These are phyloP conservation scores for Sebastes nivosus DNA, from an alignment of 2,797 vertebrate species.

Conservation along the genomic window DNA sequence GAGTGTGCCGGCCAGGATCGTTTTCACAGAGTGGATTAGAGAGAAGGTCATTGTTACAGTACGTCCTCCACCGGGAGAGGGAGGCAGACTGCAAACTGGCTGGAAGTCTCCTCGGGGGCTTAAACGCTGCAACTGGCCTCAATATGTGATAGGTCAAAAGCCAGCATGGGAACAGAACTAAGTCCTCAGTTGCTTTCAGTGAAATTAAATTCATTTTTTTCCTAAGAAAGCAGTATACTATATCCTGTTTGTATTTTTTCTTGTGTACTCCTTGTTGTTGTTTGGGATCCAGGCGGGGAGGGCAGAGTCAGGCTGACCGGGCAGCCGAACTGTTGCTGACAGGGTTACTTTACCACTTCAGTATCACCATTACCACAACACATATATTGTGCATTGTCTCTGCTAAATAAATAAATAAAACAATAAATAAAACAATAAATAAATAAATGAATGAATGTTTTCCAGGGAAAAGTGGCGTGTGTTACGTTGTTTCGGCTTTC, in stretches of 20 bases:
- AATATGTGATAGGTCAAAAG: neutral
- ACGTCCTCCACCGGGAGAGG: conserved; percentile 49
- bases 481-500: too few species aligned
- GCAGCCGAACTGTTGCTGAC: too few species aligned
- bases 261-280: neutral
- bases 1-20: conserved; percentile 33
- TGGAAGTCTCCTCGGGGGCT: conserved; percentile 33
- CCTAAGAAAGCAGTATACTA: too few species aligned
- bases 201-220: neutral
- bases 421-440: too few species aligned
- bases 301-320: too few species aligned
- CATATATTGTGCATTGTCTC: too few species aligned
- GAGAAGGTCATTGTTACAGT: conserved; percentile 59
- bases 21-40: conserved; percentile 66
- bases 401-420: too few species aligned
- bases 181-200: neutral
- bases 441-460: too few species aligned
- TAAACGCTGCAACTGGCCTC: neutral
- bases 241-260: neutral
- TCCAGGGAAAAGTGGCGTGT: too few species aligned
- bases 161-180: neutral
- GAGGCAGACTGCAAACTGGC: conserved; percentile 29
- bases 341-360: too few species aligned
- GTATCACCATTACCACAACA: too few species aligned
- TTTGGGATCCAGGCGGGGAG: too few species aligned